These are phyloP conservation scores for Gerris lacustris DNA, from an alignment of 2,888 invertebrate species.

Conservation along the genomic window DNA sequence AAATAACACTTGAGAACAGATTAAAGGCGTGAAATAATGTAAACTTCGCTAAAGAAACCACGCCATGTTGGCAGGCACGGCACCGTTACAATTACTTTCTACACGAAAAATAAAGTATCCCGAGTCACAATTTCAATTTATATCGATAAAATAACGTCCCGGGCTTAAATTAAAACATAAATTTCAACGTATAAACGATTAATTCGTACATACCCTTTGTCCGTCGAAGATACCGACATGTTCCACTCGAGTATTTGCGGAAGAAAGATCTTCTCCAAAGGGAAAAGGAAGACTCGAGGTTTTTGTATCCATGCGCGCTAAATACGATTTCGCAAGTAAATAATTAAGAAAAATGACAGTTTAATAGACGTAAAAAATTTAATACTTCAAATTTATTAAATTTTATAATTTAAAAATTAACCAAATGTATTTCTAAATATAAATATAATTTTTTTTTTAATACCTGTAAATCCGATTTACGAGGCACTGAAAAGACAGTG, in stretches of 20 bases:
- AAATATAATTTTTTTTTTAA: no score
- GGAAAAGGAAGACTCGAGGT: conserved; percentile 22
- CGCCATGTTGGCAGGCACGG: conserved; percentile 28
- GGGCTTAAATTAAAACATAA: background rate
- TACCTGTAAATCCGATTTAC: no score
- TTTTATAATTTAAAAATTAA: no score
- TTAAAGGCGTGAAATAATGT: background rate
- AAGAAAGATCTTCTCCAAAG: conserved; percentile 22
- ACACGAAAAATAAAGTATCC: background rate
- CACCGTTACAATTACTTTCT: background rate
- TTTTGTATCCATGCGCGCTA: conserved; percentile 25
- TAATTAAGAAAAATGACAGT: no score
- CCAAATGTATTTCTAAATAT: no score
- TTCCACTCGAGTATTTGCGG: conserved; percentile 47
- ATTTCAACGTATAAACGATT: background rate
- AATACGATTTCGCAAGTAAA: background rate
- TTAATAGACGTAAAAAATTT: no score
- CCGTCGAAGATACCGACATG: conserved; percentile 64
- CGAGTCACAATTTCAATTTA: background rate
- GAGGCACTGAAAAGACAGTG: no score
- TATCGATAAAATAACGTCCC: background rate
- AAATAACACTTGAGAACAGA: background rate
- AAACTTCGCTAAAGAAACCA: conserved; percentile 20
- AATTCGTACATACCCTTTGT: conserved; percentile 57
- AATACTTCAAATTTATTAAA: no score